Evolutionary conservation across 2,888 invertebrate genomes (phyloP).

Genomic region (Carabus problematicus): DNA sequence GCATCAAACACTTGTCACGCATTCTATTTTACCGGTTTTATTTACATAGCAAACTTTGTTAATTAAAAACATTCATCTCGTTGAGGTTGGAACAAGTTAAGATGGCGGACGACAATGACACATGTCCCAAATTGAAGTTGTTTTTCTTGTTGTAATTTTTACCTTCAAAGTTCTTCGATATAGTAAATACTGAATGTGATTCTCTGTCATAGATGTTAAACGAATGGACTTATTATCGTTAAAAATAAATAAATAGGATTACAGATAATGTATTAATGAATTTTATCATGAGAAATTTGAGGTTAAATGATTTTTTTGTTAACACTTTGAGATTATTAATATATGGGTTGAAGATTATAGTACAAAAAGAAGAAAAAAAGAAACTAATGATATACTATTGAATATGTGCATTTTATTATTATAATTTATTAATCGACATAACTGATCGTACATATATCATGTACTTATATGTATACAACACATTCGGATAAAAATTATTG

Average conservation of each 20-base stretch:
- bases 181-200: slow-evolving; percentile 37
- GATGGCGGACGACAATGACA: no score
- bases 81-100: no score
- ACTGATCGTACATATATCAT: neutral
- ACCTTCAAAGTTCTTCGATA: slow-evolving; percentile 33
- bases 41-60: neutral
- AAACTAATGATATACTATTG: slow-evolving; percentile 1
- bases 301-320: neutral
- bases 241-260: slow-evolving; percentile 23
- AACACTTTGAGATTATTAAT: slow-evolving; percentile 8
- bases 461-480: slow-evolving; percentile 6
- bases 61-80: neutral
- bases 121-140: neutral
- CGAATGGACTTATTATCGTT: slow-evolving; percentile 35
- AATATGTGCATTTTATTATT: slow-evolving; percentile 2
- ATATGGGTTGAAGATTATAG: slow-evolving; percentile 34
- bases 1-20: no score
- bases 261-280: slow-evolving; percentile 2
- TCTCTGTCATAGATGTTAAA: slow-evolving; percentile 33
- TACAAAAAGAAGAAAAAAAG: slow-evolving; percentile 21
- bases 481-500: no score
- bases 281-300: slow-evolving; percentile 1
- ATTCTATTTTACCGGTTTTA: neutral
- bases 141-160: slow-evolving; percentile 35
- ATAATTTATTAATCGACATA: no score